Conservation (phyloP, 1,140 invertebrate genomes). For the Nebria ingens region DNA sequence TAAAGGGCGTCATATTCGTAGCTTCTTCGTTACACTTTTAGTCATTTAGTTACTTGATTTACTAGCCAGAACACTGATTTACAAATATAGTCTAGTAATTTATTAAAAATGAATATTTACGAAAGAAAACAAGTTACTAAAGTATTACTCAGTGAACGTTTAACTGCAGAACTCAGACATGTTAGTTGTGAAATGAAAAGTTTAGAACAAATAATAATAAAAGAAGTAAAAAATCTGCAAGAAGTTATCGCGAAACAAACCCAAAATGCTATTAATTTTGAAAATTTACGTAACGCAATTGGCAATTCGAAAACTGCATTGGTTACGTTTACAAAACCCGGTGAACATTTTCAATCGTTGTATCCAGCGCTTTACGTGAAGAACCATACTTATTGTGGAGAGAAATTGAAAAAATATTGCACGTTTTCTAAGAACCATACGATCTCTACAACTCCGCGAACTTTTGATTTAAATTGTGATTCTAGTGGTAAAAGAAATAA, state of each 20-base stretch:
- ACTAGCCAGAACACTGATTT: too few species aligned
- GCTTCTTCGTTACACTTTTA: too few species aligned
- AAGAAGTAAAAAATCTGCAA: not conserved
- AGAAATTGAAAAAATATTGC: not conserved
- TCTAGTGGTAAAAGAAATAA: not conserved
- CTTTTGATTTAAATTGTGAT: not conserved
- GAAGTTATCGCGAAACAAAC: not conserved
- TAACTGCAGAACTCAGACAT: not conserved
- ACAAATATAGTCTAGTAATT: too few species aligned
- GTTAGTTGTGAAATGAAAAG: not conserved
- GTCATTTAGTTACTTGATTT: too few species aligned
- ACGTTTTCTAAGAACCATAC: not conserved
- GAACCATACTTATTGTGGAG: not conserved
- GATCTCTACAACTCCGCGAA: not conserved
- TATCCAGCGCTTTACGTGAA: not conserved
- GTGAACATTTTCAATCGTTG: not conserved
- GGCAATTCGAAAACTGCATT: not conserved
- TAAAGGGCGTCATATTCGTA: too few species aligned
- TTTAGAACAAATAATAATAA: not conserved
- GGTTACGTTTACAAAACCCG: not conserved
- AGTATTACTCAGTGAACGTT: not conserved
- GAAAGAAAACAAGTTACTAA: not conserved
- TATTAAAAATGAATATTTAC: slow-evolving; percentile 1
- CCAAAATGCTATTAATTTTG: not conserved
- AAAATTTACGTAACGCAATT: not conserved